Evolutionary conservation across 1,140 invertebrate genomes (phyloP).

Genomic region (Zaprionus gabonicus): DNA sequence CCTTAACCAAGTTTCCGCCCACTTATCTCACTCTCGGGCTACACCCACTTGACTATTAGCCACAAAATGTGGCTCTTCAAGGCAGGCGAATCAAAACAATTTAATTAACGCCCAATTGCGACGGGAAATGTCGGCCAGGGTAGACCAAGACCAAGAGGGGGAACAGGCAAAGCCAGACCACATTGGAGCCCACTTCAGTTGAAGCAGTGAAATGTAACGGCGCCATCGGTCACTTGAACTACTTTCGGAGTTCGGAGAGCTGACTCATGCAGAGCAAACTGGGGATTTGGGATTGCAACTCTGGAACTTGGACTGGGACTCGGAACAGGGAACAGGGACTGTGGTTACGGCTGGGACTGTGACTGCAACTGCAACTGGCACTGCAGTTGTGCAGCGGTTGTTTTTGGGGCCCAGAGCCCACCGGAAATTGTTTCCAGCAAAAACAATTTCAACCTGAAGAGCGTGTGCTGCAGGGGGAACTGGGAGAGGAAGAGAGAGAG

Average conservation of each 20-base stretch:
- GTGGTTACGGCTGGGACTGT: slow-evolving; percentile 11
- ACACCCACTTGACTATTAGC: slow-evolving; percentile 44
- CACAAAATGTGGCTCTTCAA: slow-evolving; percentile 35
- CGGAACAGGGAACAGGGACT: neutral
- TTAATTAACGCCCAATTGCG: slow-evolving; percentile 68
- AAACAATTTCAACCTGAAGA: slow-evolving; percentile 1
- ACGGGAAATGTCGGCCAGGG: slow-evolving; percentile 20
- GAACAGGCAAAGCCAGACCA: neutral
- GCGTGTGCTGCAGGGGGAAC: neutral
- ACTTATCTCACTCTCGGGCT: slow-evolving; percentile 28
- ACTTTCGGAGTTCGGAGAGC: slow-evolving; percentile 52
- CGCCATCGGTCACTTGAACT: slow-evolving; percentile 75
- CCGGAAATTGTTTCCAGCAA: slow-evolving; percentile 70
- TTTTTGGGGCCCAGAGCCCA: slow-evolving; percentile 46
- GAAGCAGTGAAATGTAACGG: slow-evolving; percentile 74
- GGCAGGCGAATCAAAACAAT: slow-evolving; percentile 64
- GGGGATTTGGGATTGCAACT: slow-evolving; percentile 13
- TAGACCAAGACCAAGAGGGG: slow-evolving; percentile 8
- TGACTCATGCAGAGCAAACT: slow-evolving; percentile 37
- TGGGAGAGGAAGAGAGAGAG: slow-evolving; percentile 1
- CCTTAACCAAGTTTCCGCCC: slow-evolving; percentile 37
- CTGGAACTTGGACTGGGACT: neutral
- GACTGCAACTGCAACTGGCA: slow-evolving; percentile 8
- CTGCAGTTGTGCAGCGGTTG: slow-evolving; percentile 52
- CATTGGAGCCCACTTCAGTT: slow-evolving; percentile 52